Evolutionary conservation across 2,113 vertebrate genomes (phyloP).

Genomic region (Catharus bicknelli): DNA sequence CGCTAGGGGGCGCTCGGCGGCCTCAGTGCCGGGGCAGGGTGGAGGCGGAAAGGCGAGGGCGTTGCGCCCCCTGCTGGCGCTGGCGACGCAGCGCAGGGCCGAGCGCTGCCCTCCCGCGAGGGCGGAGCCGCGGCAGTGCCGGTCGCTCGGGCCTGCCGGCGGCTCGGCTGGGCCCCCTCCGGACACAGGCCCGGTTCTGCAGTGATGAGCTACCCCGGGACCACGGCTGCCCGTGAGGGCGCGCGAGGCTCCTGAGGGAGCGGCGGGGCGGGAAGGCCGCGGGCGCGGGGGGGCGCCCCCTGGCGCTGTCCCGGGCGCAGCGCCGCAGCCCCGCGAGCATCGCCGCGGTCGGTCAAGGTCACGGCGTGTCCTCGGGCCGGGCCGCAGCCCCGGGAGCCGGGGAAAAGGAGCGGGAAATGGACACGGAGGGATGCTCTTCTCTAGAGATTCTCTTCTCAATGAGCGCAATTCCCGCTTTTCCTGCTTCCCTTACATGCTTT

Average conservation of each 20-base stretch:
- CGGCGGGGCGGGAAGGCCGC: neutral
- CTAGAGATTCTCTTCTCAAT: accelerated
- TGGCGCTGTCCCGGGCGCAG: accelerated
- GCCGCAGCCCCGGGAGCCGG: accelerated
- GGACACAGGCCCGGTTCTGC: neutral
- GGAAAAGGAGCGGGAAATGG: accelerated
- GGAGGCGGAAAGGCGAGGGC: neutral
- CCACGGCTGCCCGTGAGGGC: neutral
- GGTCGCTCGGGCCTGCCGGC: too few relatives aligned
- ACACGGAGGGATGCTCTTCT: accelerated
- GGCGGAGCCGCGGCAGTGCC: neutral
- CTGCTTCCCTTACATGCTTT: accelerated
- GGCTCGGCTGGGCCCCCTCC: neutral
- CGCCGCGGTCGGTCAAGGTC: neutral
- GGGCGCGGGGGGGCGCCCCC: neutral
- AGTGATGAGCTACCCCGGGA: neutral
- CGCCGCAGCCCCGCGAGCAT: accelerated
- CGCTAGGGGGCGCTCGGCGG: neutral
- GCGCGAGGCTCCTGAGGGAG: neutral
- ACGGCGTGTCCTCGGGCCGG: neutral
- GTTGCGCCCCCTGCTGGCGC: neutral
- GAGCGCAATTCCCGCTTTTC: neutral
- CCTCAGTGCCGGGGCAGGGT: accelerated
- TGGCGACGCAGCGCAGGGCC: neutral
- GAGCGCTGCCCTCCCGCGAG: too few relatives aligned